Percentiles rank a stretch among this genome's conserved stretches.
These are phyloP conservation scores for Sinocyclocheilus anophthalmus DNA, from an alignment of 2,113 vertebrate genomes.

Conservation along the genomic window DNA sequence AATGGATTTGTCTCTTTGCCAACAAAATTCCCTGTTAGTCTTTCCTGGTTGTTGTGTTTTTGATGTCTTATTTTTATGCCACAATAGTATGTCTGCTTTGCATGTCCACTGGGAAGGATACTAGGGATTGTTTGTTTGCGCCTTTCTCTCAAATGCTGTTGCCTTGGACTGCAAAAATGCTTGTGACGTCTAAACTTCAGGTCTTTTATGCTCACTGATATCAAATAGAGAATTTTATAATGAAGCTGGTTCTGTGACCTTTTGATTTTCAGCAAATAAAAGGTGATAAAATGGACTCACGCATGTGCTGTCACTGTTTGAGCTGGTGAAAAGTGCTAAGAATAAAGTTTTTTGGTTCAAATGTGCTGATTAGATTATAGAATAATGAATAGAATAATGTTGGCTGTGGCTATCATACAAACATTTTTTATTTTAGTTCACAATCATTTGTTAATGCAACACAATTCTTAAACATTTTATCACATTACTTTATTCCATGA, in stretches of 20 bases:
- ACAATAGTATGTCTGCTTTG: slow-evolving; percentile 2
- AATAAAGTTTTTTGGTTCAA: not conserved
- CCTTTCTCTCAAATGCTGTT: not conserved
- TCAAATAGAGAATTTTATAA: not conserved
- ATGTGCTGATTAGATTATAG: not conserved
- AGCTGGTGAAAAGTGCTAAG: not conserved
- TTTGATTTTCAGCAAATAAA: slow-evolving; percentile 23
- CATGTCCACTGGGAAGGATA: not conserved
- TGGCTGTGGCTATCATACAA: not conserved
- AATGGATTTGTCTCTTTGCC: slow-evolving; percentile 29
- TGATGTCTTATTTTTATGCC: slow-evolving; percentile 12
- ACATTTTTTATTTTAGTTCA: not conserved
- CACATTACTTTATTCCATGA: not conserved
- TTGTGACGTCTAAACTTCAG: not conserved
- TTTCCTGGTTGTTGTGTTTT: slow-evolving; percentile 28
- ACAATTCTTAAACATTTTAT: not conserved
- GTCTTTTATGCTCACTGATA: not conserved
- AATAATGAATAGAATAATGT: not conserved
- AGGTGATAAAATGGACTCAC: not conserved
- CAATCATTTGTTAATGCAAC: not conserved
- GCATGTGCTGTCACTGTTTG: not conserved
- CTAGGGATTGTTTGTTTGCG: not conserved
- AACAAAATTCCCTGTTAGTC: slow-evolving; percentile 9
- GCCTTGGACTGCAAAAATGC: not conserved
- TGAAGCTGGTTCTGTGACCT: not conserved